Evolutionary conservation across 2,888 invertebrate genomes (phyloP), one percentile per base, ranked within the genome.

Genomic region (Cryptocephalus primarius): DNA sequence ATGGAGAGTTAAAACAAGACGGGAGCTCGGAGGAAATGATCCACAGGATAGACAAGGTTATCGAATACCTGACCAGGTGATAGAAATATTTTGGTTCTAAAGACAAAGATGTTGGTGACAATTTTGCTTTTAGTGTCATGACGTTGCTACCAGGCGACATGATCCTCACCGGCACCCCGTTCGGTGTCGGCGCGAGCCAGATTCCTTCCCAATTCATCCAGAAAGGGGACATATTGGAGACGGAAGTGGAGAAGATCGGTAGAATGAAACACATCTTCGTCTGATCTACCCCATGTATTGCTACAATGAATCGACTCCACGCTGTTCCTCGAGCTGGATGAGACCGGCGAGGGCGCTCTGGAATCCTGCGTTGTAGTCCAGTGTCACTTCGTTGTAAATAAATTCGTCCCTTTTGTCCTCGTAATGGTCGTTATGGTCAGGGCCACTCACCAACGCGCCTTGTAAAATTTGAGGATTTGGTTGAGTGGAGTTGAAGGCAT

Each of bases 101-200:
- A 22, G 22, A 6, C 3, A 22, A 22, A 22, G 6, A 22, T 22
- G 22, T 6, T 22, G n/a, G n/a, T n/a, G n/a, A 22, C 22, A 22
- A 12, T 36, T 36, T 36, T 36, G n/a, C 2, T 51, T 51, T 32
- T 38, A 88, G 88, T 43, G 76, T 81, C 34, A 78, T 86, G 66
- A 88, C 88, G 0, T 72, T 92, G 1, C 72, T 83, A 13, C 90
- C 92, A 0, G 92, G 92, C 2, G 92, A 92, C 63, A 73, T 91
- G 0, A 83, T 92, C 47, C 71, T 91, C 43, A 91, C 91, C 1
- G 92, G 92, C 11, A 91, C 92, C 0, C 91, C 91, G 0, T 74
- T 76, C 0, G 82, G 82, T 1, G 77, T 78, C 10, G 88, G 86
- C 39, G 78, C 79, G 59, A 79, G 80, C 60, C 75, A 80, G 42